These are phyloP conservation scores for Acanthosepion esculentum DNA, from an alignment of 2,888 invertebrate species.

Conservation along the genomic window DNA sequence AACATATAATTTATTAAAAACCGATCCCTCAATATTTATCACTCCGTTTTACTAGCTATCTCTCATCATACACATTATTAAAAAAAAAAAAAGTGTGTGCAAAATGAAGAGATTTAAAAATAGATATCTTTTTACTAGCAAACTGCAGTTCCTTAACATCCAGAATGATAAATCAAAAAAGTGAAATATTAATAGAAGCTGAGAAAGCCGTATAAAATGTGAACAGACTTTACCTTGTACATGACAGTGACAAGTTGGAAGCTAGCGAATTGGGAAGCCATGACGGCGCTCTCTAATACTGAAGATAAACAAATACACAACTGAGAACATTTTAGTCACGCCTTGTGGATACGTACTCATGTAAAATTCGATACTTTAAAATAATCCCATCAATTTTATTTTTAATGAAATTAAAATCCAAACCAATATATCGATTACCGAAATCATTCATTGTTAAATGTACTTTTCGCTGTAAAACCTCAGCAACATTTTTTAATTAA, in stretches of 20 bases:
- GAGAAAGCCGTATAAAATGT: neutral
- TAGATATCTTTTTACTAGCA: neutral
- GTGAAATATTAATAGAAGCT: neutral
- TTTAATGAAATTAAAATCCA: too few species aligned
- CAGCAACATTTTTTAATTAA: too few species aligned
- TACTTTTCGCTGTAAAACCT: too few species aligned
- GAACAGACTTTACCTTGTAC: conserved; percentile 33
- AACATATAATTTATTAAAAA: neutral
- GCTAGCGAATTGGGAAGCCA: neutral
- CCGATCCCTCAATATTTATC: neutral
- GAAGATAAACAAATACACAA: neutral
- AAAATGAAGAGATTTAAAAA: neutral
- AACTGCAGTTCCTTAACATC: neutral
- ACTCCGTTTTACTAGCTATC: neutral
- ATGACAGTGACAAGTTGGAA: neutral
- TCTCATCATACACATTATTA: neutral
- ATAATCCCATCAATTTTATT: too few species aligned
- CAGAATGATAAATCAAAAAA: neutral
- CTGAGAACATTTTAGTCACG: neutral
- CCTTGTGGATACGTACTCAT: too few species aligned
- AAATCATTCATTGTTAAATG: too few species aligned
- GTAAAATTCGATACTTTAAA: too few species aligned
- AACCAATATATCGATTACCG: too few species aligned
- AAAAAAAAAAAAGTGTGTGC: neutral
- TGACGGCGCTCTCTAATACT: neutral